Evolutionary conservation across 2,797 vertebrate species (phyloP).

Genomic region (Nothura maculosa): DNA sequence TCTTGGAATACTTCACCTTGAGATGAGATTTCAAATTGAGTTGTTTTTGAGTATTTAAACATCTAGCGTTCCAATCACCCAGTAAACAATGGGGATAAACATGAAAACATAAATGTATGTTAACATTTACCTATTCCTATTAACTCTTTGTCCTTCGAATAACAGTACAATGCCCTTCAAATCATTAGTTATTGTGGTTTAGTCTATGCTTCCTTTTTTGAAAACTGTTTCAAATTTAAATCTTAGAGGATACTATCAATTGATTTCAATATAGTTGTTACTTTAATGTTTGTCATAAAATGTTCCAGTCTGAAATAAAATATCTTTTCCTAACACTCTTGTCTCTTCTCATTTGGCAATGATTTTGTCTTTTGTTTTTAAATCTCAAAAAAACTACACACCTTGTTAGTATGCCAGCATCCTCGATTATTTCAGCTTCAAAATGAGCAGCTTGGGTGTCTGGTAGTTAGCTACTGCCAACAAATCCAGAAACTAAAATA

Average conservation of each 20-base stretch:
- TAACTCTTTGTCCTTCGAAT: neutral
- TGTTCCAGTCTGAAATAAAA: neutral
- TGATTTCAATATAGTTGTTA: neutral
- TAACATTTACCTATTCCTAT: neutral
- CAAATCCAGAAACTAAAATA: neutral
- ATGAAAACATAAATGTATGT: neutral
- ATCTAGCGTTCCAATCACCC: neutral
- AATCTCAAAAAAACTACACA: neutral
- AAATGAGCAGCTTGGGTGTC: neutral
- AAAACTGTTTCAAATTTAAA: neutral
- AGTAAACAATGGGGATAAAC: neutral
- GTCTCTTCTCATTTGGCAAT: neutral
- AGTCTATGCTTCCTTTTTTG: neutral
- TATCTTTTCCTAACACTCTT: neutral
- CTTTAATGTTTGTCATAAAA: neutral
- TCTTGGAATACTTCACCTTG: neutral
- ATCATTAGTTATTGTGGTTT: neutral
- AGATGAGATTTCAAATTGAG: neutral
- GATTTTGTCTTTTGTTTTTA: slow-evolving; percentile 21
- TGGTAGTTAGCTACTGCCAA: neutral
- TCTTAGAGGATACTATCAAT: neutral
- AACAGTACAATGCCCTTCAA: neutral
- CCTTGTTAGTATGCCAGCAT: neutral
- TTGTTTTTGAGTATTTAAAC: neutral
- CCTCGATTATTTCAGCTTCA: neutral